Evolutionary conservation across 1,140 invertebrate species (phyloP).

Genomic region (Trachymyrmex cornetzi): DNA sequence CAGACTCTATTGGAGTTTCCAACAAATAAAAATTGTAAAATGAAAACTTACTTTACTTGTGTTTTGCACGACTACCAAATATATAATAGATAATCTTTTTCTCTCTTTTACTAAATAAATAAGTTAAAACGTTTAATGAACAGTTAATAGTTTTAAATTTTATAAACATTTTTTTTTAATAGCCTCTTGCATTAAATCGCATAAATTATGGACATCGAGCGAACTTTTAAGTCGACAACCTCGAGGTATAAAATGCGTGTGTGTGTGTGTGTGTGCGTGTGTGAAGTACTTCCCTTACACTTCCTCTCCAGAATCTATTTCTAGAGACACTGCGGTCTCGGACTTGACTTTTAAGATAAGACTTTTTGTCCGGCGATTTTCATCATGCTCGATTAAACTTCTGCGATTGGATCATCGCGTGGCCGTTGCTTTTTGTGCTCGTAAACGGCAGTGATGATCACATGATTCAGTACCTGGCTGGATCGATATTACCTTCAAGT

Average conservation of each 20-base stretch:
- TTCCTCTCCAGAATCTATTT: constrained; percentile 2
- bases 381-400: constrained; percentile 54
- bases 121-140: background rate
- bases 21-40: too few relatives aligned
- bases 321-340: background rate
- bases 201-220: background rate
- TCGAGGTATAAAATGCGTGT: background rate
- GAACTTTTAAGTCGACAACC: constrained; percentile 10
- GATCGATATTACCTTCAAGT: constrained; percentile 5
- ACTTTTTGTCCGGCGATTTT: constrained; percentile 3
- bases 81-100: background rate
- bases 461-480: constrained; percentile 13
- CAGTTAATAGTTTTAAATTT: background rate
- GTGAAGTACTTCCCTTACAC: constrained; percentile 13
- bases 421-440: constrained; percentile 16
- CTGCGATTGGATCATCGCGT: constrained; percentile 37
- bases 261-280: too few relatives aligned
- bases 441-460: constrained; percentile 21
- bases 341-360: constrained; percentile 42
- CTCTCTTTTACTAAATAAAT: background rate
- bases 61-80: too few relatives aligned
- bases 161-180: background rate
- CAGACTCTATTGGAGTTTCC: too few relatives aligned
- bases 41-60: too few relatives aligned
- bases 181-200: background rate